Evolutionary conservation across 2,113 vertebrate species (phyloP), one percentile per base, ranked within the genome.

Genomic region (Holacanthus passer): DNA sequence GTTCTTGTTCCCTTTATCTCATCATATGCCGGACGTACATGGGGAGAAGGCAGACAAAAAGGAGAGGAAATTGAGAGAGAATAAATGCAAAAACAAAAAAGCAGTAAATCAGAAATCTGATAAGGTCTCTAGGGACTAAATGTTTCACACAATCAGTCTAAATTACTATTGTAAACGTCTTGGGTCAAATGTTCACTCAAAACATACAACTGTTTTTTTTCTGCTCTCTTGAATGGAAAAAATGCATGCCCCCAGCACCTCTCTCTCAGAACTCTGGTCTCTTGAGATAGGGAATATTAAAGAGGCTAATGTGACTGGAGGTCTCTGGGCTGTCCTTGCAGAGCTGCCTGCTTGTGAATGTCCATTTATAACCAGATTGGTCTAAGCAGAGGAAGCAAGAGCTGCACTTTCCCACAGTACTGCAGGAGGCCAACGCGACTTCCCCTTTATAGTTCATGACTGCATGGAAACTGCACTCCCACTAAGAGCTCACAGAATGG

Each of bases 351-450:
- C 85, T 85, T 91, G 86, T 92, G 87, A 94, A 93, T 84, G 91
- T 91, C 90, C 92, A 93, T 94, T 95, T 94, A 94, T 91, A 92
- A 94, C 89, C 87, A 84, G 82, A 91, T 79, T 87, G 93, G 92
- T 93, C 83, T 88, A 94, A 93, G 93, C 91, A 88, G 70, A 89
- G 89, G 88, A 93, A 91, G 85, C 85, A 50, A 62, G 88, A 94
- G 88, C 93, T 75, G 84, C 88, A 93, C 90, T 95, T 96, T 96
- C 95, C 95, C 95, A 96, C 95, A 95, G 93, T 93, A 55, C 50
- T 83, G 77, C 72, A 73, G 83, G 87, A 93, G 91, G 87, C 90
- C 85, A 81, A 67, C 73, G 62, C 73, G 74, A 89, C 84, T 84
- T 90, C 81, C 91, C 90, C 88, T 91, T 93, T 91, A 93, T 88